Base-by-base conservation (phyloP, 2,797 vertebrate species). In the Mallotus villosus region DNA sequence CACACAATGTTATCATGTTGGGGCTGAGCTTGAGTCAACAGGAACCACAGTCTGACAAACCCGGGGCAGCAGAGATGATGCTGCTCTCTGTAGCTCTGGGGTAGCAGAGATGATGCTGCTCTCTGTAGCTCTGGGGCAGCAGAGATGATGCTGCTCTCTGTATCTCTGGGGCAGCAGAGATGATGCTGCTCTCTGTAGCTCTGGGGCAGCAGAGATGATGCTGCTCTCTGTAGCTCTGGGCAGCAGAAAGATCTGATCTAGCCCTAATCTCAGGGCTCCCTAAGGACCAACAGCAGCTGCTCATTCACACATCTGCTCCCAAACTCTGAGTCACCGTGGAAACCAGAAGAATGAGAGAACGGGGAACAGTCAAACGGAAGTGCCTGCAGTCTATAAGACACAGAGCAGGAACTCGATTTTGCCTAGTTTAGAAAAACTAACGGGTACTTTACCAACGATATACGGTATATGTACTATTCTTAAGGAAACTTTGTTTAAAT, bases 241-340 rank as follows among this genome's bases (percentile, higher is more conserved):
- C 41, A 46, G 41, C 2, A 46, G 41, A 46, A 12, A 46, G 29
- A 8, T 7, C 62, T 37, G 29, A 32, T 37, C 29, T 21, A 34
- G 29, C 60, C 19, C 17, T 34, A 2, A 46, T 64, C 72, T 85
- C 78, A 85, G 58, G 24, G 14, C 11, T 78, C 59, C 2, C 29
- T n/a, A 29, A 68, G 59, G 71, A 77, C 74, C 68, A 75, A 71
- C 14, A 9, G 11, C 41, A 65, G 68, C 74, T 79, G 71, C 62
- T 80, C 79, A 75, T 41, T 32, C 61, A 19, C 68, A 70, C 14
- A 55, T 22, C 34, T 63, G 63, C 67, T 69, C 70, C 77, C 64
- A 66, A 60, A 37, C 21, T 67, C 75, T 88, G 82, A 87, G 79
- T 87, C 87, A 87, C 24, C 65, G 63, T 68, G 24, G 57, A 77